Conservation (phyloP, 2,797 vertebrate species). For the Anguilla anguilla region DNA sequence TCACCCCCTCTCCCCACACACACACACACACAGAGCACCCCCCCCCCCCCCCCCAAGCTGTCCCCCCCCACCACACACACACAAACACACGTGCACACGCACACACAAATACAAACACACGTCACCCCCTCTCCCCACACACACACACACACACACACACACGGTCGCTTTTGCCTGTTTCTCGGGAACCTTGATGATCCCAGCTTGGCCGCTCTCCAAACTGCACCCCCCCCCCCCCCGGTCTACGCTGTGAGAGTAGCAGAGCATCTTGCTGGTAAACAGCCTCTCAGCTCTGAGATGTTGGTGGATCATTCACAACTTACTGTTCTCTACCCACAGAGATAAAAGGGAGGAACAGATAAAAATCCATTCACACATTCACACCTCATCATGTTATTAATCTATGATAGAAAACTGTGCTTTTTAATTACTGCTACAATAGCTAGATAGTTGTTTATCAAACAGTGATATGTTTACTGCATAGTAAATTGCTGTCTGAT, state of each 20-base stretch:
- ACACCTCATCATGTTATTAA: background rate
- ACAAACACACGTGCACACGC: background rate
- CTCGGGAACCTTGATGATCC: constrained; percentile 24
- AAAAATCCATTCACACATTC: background rate
- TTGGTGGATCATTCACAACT: background rate
- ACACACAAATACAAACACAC: constrained; percentile 42
- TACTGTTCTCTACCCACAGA: background rate
- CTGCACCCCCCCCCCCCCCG: background rate
- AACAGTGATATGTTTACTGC: background rate
- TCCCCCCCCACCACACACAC: background rate
- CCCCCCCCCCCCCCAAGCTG: too few relatives aligned
- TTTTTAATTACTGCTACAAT: background rate
- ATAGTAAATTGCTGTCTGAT: background rate
- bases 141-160: constrained; percentile 40
- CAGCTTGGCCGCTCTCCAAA: background rate
- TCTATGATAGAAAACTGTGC: background rate
- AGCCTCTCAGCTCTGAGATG: background rate
- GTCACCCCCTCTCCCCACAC: too few relatives aligned
- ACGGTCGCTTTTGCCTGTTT: constrained; percentile 20
- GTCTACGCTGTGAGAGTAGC: background rate
- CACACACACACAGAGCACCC: constrained; percentile 37
- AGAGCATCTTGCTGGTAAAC: background rate
- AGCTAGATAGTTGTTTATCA: background rate
- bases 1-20: too few relatives aligned
- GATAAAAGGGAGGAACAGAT: background rate